Evolutionary conservation across 1,140 invertebrate species (phyloP).

Genomic region (Euschistus heros): DNA sequence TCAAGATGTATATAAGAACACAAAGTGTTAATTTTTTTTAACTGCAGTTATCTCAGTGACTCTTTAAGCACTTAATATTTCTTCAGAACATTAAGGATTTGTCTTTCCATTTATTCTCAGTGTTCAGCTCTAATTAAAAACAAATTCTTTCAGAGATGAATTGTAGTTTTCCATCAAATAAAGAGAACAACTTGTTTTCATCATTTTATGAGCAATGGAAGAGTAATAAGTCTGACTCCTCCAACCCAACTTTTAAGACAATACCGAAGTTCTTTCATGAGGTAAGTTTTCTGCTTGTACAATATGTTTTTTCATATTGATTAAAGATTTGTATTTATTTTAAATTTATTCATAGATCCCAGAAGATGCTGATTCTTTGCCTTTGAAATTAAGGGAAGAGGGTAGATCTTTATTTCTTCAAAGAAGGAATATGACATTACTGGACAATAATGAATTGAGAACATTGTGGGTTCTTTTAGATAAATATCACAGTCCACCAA

Average conservation of each 20-base stretch:
- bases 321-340: background rate
- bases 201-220: constrained; percentile 18
- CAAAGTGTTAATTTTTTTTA: no score
- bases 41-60: no score
- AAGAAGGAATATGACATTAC: constrained; percentile 2
- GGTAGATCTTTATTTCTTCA: constrained; percentile 22
- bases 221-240: background rate
- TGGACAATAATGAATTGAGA: constrained; percentile 25
- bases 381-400: constrained; percentile 24
- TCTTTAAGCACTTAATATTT: no score
- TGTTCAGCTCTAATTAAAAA: no score
- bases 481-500: constrained; percentile 19
- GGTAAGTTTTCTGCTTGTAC: background rate
- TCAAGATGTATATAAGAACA: no score
- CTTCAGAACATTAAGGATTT: no score
- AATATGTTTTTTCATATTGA: background rate
- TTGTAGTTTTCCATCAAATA: no score
- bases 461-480: constrained; percentile 22
- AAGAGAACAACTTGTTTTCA: background rate
- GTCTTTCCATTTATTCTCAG: no score
- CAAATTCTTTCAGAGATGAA: no score
- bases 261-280: constrained; percentile 18
- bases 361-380: constrained; percentile 18
- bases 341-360: background rate
- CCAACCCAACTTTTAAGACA: constrained; percentile 9